A percentile compares a stretch with the other conserved stretches of the same genome.
These are phyloP conservation scores for Dipus sagitta DNA, from an alignment of 2,797 vertebrate genomes.

Conservation along the genomic window DNA sequence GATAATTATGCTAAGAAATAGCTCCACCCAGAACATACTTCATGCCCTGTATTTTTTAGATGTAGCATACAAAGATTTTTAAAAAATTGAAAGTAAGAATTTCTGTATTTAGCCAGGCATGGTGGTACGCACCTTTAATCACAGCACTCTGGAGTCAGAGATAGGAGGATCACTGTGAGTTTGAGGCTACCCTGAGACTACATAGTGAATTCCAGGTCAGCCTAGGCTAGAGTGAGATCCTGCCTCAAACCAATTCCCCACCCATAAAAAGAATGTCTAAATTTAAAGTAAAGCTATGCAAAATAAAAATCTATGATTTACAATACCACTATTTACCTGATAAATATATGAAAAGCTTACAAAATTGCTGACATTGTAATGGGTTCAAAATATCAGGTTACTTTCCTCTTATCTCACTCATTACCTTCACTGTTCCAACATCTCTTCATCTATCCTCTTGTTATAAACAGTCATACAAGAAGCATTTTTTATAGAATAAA, in stretches of 20 bases:
- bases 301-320: not conserved
- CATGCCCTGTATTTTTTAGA: not conserved
- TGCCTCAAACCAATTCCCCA: too few species aligned
- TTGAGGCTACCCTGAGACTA: too few species aligned
- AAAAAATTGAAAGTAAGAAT: too few species aligned
- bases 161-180: too few species aligned
- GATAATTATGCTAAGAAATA: too few species aligned
- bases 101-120: not conserved
- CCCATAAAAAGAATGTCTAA: not conserved
- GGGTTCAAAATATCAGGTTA: not conserved
- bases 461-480: not conserved
- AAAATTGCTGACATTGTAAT: not conserved
- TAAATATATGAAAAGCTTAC: not conserved
- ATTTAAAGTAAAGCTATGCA: not conserved
- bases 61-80: slow-evolving; percentile 7
- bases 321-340: not conserved
- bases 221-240: too few species aligned
- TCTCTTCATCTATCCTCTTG: not conserved
- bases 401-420: not conserved
- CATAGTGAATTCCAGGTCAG: too few species aligned
- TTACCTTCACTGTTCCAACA: not conserved
- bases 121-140: too few species aligned
- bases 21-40: not conserved
- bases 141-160: too few species aligned
- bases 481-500: not conserved